phyloP scores from a whole-genome alignment of 1,140 invertebrate genomes.

The Cydia splendana region DNA sequence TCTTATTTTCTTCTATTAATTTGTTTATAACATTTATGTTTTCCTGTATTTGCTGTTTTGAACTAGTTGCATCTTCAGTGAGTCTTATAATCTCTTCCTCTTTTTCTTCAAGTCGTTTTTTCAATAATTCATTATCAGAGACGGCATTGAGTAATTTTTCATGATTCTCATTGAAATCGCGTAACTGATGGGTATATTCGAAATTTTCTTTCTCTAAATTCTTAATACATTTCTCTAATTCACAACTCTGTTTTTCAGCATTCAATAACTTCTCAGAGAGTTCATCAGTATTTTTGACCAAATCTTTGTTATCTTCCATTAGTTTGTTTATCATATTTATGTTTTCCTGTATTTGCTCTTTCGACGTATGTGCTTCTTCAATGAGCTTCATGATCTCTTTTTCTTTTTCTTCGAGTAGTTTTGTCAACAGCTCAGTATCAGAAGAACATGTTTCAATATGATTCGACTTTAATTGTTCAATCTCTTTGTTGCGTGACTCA shows the following conservation, averaged over 20 bases:
- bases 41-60: constrained; percentile 46
- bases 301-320: constrained; percentile 39
- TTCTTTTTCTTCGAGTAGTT: constrained; percentile 47
- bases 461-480: constrained; percentile 48
- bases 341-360: constrained; percentile 44
- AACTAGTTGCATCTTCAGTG: constrained; percentile 41
- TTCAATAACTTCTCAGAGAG: constrained; percentile 37
- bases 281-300: constrained; percentile 38
- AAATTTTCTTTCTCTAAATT: constrained; percentile 41
- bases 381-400: constrained; percentile 44
- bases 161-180: constrained; percentile 44
- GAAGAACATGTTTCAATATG: constrained; percentile 37
- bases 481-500: constrained; percentile 54
- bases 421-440: constrained; percentile 33
- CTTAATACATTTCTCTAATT: constrained; percentile 40
- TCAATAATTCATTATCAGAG: constrained; percentile 15
- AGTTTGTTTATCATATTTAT: constrained; percentile 40
- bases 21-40: constrained; percentile 42
- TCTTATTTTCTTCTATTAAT: constrained; percentile 42
- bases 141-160: constrained; percentile 36
- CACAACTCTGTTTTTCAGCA: constrained; percentile 36
- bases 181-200: constrained; percentile 37
- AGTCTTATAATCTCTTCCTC: constrained; percentile 41
- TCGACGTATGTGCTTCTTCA: constrained; percentile 46
- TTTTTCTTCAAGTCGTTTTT: constrained; percentile 40